phyloP scores from a whole-genome alignment of 2,888 invertebrate species.

The Drosophila melanosoma region DNA sequence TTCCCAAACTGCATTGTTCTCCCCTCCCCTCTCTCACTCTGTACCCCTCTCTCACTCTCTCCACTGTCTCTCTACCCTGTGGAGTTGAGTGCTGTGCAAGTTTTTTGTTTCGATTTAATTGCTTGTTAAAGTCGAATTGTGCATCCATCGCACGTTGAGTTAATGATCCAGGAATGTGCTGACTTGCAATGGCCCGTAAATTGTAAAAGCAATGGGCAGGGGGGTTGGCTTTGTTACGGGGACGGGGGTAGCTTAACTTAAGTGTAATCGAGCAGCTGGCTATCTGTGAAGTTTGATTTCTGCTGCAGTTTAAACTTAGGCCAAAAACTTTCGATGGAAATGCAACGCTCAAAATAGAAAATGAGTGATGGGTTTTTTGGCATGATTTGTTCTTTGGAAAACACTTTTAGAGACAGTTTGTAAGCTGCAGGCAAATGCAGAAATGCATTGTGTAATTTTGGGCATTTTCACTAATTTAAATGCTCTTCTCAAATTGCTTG shows the following conservation, averaged over 20 bases:
- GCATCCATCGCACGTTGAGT: conserved; percentile 70
- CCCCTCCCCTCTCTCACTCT: neutral
- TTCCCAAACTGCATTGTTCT: conserved; percentile 58
- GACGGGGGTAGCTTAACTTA: neutral
- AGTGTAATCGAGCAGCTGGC: conserved; percentile 19
- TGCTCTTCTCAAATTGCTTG: conserved; percentile 15
- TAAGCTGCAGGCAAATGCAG: conserved; percentile 29
- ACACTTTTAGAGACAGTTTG: neutral
- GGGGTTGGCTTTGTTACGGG: neutral
- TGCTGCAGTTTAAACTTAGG: conserved; percentile 26
- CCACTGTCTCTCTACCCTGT: neutral
- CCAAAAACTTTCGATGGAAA: conserved; percentile 25
- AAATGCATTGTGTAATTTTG: conserved; percentile 31
- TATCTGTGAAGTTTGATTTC: conserved; percentile 42
- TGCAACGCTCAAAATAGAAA: conserved; percentile 22
- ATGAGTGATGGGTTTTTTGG: neutral
- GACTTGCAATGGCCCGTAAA: conserved; percentile 65
- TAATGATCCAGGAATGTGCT: conserved; percentile 79
- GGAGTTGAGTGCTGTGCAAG: conserved; percentile 40
- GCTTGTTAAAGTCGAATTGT: conserved; percentile 80
- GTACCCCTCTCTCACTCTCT: conserved; percentile 2
- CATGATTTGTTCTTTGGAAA: neutral
- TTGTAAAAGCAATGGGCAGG: conserved; percentile 9
- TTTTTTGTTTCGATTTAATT: conserved; percentile 80
- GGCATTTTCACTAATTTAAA: conserved; percentile 22